Base-by-base conservation (phyloP, 2,888 invertebrate genomes). In the Conops quadrifasciatus region DNA sequence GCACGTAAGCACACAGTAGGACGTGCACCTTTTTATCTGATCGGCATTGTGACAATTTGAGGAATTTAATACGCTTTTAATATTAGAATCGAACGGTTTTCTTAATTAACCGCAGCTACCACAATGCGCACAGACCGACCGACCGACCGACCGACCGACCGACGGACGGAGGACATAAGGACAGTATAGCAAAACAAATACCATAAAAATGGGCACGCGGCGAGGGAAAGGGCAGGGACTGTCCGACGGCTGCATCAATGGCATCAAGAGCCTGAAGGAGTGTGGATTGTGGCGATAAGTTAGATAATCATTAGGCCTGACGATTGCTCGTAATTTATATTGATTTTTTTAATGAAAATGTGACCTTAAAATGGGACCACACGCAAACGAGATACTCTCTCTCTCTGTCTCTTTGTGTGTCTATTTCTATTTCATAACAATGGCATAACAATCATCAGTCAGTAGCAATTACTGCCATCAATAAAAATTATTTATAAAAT, bases 1-100 rank as follows among this genome's bases (percentile, higher is more conserved):
- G 49, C 68, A 68, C 68, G 68, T 68, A 68, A 68, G 60, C 68
- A 62, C 68, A 62, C 68, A 62, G 68, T 21, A 60, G 62, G 62
- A 68, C 68, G 68, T 62, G 68, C 60, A 62, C 51, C 62, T 62
- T 51, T 58, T 59, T 30, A 59, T 66, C 19, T 66, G 36, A 56
- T 66, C 56, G 56, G 66, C 56, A 56, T 26, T 66, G 66, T 19
- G 28, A 19, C 67, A 45, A 67, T 58, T 47, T 28, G 30, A 68
- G 28, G 30, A 30, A 59, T 68, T 60, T 60, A 49, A 51, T 68
- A 60, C 68, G 21, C 58, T 59, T 68, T 19, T 36, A 45, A 51
- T 68, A 24, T 47, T 60, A 13, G 68, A 51, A 62, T 68, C 49
- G 62, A 68, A 51, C 43, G 51, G 62, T 24, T 30, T 36, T 24